These are phyloP conservation scores for Drosophila kanekoi DNA, from an alignment of 2,888 invertebrate species.

Conservation along the genomic window DNA sequence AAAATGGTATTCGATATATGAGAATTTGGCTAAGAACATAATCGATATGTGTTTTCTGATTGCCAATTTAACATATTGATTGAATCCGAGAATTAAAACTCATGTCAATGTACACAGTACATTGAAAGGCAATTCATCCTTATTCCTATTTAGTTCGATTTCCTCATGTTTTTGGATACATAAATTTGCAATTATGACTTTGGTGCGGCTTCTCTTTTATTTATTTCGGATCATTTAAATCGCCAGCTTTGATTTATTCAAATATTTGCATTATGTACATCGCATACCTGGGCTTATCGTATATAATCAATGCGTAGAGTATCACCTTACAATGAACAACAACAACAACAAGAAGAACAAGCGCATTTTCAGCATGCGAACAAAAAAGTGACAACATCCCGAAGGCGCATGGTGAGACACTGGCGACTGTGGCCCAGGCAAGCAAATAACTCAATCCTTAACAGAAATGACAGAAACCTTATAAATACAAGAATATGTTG, in stretches of 20 bases:
- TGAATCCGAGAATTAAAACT: too few relatives aligned
- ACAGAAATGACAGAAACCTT: conserved; percentile 77
- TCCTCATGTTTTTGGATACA: not conserved
- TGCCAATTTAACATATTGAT: conserved; percentile 10
- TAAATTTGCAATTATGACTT: not conserved
- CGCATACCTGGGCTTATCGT: conserved; percentile 45
- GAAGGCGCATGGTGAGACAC: conserved; percentile 34
- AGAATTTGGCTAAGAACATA: conserved; percentile 1
- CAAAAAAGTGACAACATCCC: conserved; percentile 53
- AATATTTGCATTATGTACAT: conserved; percentile 51
- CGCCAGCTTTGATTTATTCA: conserved; percentile 59
- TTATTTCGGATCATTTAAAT: conserved; percentile 50
- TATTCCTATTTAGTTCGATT: not conserved
- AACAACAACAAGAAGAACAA: conserved; percentile 26
- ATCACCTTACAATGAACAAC: conserved; percentile 67
- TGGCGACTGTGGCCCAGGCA: conserved; percentile 25
- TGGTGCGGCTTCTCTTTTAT: conserved; percentile 17
- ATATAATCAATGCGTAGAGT: conserved; percentile 54
- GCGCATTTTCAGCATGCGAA: conserved; percentile 68
- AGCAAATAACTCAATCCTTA: conserved; percentile 79
- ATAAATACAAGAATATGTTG: conserved; percentile 76
- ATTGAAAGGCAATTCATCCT: not conserved
- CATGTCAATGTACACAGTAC: not conserved
- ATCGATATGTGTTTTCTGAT: not conserved
- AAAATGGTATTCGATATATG: not conserved